Evolutionary conservation across 2,888 invertebrate species (phyloP).

Genomic region (Choristoneura rosaceana): DNA sequence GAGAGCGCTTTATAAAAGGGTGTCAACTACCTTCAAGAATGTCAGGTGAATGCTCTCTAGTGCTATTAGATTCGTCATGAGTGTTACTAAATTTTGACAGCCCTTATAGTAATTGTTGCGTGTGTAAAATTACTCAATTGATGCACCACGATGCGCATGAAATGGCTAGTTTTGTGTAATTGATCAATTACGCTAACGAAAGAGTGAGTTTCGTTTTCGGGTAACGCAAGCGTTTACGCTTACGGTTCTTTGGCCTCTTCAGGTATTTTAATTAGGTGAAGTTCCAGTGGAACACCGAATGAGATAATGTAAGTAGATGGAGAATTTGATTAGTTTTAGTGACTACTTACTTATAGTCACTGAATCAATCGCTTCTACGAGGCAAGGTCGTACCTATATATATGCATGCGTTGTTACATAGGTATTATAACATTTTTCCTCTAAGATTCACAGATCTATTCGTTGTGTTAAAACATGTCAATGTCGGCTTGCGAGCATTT

Average conservation of each 20-base stretch:
- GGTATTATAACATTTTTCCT: no score
- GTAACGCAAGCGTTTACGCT: slow-evolving; percentile 2
- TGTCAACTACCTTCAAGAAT: slow-evolving; percentile 11
- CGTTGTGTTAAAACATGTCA: no score
- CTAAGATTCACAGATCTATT: no score
- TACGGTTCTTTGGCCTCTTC: slow-evolving; percentile 22
- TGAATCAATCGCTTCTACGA: neutral
- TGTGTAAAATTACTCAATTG: slow-evolving; percentile 40
- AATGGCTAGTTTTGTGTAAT: slow-evolving; percentile 30
- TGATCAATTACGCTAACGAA: slow-evolving; percentile 38
- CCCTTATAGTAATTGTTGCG: slow-evolving; percentile 38
- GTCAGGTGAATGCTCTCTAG: slow-evolving; percentile 17
- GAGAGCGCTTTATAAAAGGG: slow-evolving; percentile 7
- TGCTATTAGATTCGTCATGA: slow-evolving; percentile 8
- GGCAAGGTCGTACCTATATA: neutral
- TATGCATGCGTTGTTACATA: neutral
- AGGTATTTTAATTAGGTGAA: slow-evolving; percentile 34
- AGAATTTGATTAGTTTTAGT: slow-evolving; percentile 2
- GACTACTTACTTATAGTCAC: neutral
- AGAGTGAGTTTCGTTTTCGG: slow-evolving; percentile 23
- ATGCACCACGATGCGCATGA: slow-evolving; percentile 32
- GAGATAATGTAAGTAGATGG: neutral
- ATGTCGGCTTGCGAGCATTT: no score
- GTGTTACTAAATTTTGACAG: slow-evolving; percentile 14
- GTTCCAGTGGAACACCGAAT: neutral